These are phyloP conservation scores for Meandrusa payeni DNA, from an alignment of 2,888 invertebrate species.

Conservation along the genomic window DNA sequence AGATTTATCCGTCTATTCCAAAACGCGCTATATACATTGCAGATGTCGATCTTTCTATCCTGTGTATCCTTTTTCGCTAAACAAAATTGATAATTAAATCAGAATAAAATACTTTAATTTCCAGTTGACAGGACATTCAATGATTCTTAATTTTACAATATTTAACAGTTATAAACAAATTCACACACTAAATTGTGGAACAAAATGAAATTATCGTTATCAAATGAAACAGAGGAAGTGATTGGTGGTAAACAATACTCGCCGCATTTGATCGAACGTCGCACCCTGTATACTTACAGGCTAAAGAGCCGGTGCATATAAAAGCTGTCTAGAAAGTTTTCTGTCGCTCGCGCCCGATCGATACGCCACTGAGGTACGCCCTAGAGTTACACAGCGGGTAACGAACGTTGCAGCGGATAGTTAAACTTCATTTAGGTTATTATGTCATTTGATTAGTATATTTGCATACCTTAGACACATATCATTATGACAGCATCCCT, in stretches of 20 bases:
- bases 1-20: too few relatives aligned
- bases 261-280: constrained; percentile 46
- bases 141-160: too few relatives aligned
- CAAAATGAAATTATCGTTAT: constrained; percentile 4
- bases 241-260: constrained; percentile 38
- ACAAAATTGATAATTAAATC: too few relatives aligned
- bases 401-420: constrained; percentile 66
- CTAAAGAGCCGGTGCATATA: constrained; percentile 79
- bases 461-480: background rate
- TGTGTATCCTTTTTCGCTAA: too few relatives aligned
- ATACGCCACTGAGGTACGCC: constrained; percentile 64
- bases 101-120: too few relatives aligned
- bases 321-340: constrained; percentile 82
- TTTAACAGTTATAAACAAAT: too few relatives aligned
- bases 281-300: constrained; percentile 52
- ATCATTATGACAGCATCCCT: too few relatives aligned
- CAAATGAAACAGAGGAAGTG: constrained; percentile 29
- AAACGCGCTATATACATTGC: too few relatives aligned
- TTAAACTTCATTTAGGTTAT: constrained; percentile 73
- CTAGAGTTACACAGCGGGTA: constrained; percentile 58
- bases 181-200: too few relatives aligned
- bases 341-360: constrained; percentile 75
- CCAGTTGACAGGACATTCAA: too few relatives aligned
- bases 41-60: too few relatives aligned
- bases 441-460: constrained; percentile 58